A percentile compares a stretch with the other conserved stretches of the same genome.
Evolutionary conservation across 2,888 invertebrate genomes (phyloP).

Genomic region (Yponomeuta cagnagella): DNA sequence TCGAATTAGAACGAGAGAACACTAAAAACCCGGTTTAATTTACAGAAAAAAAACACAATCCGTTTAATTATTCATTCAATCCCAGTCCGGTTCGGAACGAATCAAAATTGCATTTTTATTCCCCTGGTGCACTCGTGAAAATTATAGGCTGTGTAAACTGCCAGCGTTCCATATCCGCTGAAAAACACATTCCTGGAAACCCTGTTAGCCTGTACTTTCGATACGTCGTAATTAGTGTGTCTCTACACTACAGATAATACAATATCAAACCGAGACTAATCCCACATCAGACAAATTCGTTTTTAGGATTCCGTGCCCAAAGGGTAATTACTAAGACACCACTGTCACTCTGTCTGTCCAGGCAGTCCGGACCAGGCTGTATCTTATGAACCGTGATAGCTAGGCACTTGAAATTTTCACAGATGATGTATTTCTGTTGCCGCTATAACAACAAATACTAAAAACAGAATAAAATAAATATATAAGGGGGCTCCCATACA

Average conservation of each 20-base stretch:
- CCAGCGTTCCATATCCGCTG: conserved; percentile 36
- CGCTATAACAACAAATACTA: too few relatives aligned
- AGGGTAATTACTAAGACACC: too few relatives aligned
- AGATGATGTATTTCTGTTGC: too few relatives aligned
- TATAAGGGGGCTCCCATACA: too few relatives aligned
- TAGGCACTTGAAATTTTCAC: too few relatives aligned
- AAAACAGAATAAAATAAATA: too few relatives aligned
- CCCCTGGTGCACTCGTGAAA: conserved; percentile 35
- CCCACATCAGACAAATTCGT: neutral
- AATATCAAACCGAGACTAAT: neutral
- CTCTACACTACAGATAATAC: neutral
- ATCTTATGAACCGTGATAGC: too few relatives aligned
- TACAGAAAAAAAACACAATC: conserved; percentile 26
- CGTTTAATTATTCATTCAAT: conserved; percentile 54
- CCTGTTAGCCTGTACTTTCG: conserved; percentile 14
- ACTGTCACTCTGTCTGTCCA: too few relatives aligned
- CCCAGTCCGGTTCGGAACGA: conserved; percentile 45
- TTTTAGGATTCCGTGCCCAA: too few relatives aligned
- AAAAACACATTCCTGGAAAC: conserved; percentile 27
- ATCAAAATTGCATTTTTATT: conserved; percentile 59
- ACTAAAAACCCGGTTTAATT: conserved; percentile 14
- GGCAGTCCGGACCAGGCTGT: too few relatives aligned
- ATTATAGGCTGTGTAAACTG: conserved; percentile 51
- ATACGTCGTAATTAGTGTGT: neutral
- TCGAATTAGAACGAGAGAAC: neutral